Base-by-base conservation (phyloP, 1,140 invertebrate species). In the Zaprionus nigranus region DNA sequence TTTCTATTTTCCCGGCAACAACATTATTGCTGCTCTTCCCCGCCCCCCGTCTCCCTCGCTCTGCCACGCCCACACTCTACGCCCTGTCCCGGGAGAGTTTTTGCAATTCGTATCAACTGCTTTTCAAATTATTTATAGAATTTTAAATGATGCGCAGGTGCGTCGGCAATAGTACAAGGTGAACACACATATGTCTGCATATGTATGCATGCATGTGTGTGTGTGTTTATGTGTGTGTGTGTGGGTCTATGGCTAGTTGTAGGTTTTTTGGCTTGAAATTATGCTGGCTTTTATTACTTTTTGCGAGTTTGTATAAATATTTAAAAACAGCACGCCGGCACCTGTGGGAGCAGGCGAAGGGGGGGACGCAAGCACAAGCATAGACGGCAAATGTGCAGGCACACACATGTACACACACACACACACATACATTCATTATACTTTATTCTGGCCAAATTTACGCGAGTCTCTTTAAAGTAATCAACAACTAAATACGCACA, bases 91-190 rank as follows among this genome's bases (percentile, higher is more conserved):
- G 43, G 64, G 17, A 43, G 36, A 46, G 40, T 28, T 64, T 79
- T 79, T 59, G 77, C 82, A 40, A 68, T 87, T 63, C 77, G 66
- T 73, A 77, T 87, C 73, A 84, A 88, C 84, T 56, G 78, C 81
- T 88, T 88, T 88, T 73, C 57, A 83, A 88, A 84, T 90, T 88
- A 88, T 88, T 88, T 88, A 88, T 88, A 88, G 84, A 88, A 88
- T 88, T 88, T 84, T 11, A 81, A 90, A 88, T 88, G 64, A 88
- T 75, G 66, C 69, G 53, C 60, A 75, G 46, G 62, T 78, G 82
- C 76, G 62, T 74, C 72, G 40, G 36, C 62, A 73, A 70, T 53
- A 63, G 3, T 26, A 43, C 22, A 61, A 65, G 30, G 17, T 56
- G 36, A 54, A 24, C 51, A 22, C 12, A 46, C 12, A 17, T 30